A percentile compares a stretch with the other conserved stretches of the same genome.
Evolutionary conservation across 2,888 invertebrate genomes (phyloP).

Genomic region (Latrodectus elegans): DNA sequence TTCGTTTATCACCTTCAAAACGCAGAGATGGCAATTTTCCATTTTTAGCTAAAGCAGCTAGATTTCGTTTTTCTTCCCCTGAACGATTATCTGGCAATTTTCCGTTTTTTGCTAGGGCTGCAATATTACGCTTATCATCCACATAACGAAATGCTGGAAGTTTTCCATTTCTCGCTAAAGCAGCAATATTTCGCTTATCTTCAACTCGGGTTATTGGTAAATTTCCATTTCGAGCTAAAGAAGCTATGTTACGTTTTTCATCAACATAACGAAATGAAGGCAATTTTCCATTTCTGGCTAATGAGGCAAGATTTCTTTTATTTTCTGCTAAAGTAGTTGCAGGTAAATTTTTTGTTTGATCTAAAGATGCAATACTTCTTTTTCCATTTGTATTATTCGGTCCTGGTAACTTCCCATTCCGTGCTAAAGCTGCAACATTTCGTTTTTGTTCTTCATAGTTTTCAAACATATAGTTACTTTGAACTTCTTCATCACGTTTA

Average conservation of each 20-base stretch:
- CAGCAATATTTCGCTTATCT: conserved; percentile 30
- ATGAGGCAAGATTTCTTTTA: conserved; percentile 31
- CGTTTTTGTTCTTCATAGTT: conserved; percentile 9
- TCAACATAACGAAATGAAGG: not conserved
- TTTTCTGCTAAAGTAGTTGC: not conserved
- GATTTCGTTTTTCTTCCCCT: conserved; percentile 21
- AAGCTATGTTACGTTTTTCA: conserved; percentile 21
- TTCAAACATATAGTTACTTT: not conserved
- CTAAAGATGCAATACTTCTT: conserved; percentile 3
- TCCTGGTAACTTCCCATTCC: conserved; percentile 19
- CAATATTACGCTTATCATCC: conserved; percentile 43
- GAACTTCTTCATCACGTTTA: not conserved
- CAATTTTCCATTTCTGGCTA: conserved; percentile 25
- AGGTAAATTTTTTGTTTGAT: not conserved
- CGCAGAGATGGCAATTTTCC: not conserved
- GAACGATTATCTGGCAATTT: conserved; percentile 14
- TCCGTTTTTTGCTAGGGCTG: conserved; percentile 51
- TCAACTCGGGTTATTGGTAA: not conserved
- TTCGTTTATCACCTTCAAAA: conserved; percentile 20
- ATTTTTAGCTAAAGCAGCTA: conserved; percentile 30
- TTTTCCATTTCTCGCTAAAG: conserved; percentile 42
- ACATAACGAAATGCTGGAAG: not conserved
- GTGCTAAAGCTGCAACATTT: conserved; percentile 39
- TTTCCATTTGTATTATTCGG: not conserved
- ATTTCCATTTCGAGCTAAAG: conserved; percentile 30